Evolutionary conservation across 2,797 vertebrate genomes (phyloP).

Genomic region (Masticophis lateralis): DNA sequence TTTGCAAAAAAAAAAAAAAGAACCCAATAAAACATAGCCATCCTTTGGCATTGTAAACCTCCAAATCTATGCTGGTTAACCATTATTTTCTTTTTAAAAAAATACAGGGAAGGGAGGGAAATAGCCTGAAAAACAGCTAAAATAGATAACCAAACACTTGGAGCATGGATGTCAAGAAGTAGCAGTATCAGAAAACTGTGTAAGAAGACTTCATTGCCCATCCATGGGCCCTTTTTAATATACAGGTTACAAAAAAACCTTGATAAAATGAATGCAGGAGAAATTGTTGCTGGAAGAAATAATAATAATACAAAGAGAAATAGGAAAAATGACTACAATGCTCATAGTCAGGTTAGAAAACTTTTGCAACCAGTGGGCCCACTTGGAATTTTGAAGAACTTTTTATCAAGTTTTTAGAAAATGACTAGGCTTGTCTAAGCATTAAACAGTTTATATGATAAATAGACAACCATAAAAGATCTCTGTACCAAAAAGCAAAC

Average conservation of each 20-base stretch:
- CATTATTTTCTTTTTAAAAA: background rate
- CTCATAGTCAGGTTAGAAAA: background rate
- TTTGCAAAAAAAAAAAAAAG: constrained; percentile 5
- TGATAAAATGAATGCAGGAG: background rate
- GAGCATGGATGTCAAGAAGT: background rate
- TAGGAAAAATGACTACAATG: background rate
- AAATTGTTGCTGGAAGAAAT: background rate
- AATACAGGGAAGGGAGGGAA: background rate
- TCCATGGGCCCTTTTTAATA: background rate
- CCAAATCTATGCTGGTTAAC: background rate
- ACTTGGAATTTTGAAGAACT: background rate
- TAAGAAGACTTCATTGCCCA: background rate
- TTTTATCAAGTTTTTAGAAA: background rate
- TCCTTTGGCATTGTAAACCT: background rate
- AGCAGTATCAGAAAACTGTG: background rate
- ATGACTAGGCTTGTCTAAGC: background rate
- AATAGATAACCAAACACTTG: background rate
- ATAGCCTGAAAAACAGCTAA: background rate
- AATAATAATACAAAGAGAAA: background rate
- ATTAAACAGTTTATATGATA: background rate
- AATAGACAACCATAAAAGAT: background rate
- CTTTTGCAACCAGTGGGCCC: background rate
- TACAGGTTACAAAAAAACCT: background rate
- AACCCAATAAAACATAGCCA: background rate
- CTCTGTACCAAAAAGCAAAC: background rate